phyloP scores from a whole-genome alignment of 2,797 vertebrate genomes.

The Danio aesculapii region DNA sequence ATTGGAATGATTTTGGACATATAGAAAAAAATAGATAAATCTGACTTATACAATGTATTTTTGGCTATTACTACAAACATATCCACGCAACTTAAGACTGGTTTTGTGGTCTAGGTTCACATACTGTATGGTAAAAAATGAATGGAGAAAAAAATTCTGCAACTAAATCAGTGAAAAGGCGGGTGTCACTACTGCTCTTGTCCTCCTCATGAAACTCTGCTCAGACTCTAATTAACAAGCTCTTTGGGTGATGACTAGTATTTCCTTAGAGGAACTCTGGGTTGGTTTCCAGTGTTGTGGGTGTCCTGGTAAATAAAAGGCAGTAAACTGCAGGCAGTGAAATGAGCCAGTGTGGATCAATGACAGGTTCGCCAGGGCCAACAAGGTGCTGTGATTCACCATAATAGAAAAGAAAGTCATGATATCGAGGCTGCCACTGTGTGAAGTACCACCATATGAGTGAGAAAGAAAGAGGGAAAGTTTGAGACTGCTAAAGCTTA shows the following conservation, averaged over 20 bases:
- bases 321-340: slow-evolving; percentile 15
- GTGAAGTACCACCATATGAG: slow-evolving; percentile 12
- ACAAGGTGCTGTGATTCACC: slow-evolving; percentile 20
- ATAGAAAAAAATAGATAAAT: no score
- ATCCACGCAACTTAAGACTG: no score
- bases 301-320: slow-evolving; percentile 6
- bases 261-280: slow-evolving; percentile 15
- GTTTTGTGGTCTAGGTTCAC: no score
- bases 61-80: no score
- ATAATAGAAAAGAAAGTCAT: slow-evolving; percentile 20
- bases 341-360: slow-evolving; percentile 35
- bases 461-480: neutral
- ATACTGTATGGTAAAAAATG: neutral
- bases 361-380: slow-evolving; percentile 12
- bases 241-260: neutral
- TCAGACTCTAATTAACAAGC: slow-evolving; percentile 30
- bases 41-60: no score
- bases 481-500: neutral
- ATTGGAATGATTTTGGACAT: no score
- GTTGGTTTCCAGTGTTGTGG: slow-evolving; percentile 28
- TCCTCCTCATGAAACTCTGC: slow-evolving; percentile 2
- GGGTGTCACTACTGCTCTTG: neutral
- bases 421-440: neutral
- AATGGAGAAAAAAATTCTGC: neutral
- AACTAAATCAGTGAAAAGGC: neutral